phyloP scores from a whole-genome alignment of 1,140 invertebrate genomes.

The Pseudomyrmex pallidus region DNA sequence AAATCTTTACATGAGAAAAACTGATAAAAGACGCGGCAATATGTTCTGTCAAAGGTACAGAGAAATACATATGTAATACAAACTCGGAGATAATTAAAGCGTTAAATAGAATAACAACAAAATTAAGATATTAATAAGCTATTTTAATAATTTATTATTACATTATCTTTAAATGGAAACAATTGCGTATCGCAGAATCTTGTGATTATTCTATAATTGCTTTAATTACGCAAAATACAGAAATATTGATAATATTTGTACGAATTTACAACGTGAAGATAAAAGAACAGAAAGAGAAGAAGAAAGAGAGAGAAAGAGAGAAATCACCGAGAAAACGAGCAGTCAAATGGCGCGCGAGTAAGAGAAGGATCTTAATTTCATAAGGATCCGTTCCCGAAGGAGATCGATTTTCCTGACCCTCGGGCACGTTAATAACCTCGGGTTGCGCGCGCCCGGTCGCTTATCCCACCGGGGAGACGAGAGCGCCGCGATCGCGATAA shows the following conservation, averaged over 20 bases:
- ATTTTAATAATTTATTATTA: too few species aligned
- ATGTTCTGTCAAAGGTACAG: not conserved
- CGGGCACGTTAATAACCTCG: constrained; percentile 64
- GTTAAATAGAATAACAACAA: too few species aligned
- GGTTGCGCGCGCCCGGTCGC: constrained; percentile 52
- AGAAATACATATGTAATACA: not conserved
- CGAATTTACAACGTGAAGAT: constrained; percentile 31
- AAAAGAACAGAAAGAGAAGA: constrained; percentile 1
- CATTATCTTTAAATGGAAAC: too few species aligned
- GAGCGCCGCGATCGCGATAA: constrained; percentile 61
- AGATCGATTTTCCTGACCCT: constrained; percentile 67
- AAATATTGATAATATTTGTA: constrained; percentile 21
- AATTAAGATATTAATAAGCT: too few species aligned
- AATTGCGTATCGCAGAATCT: too few species aligned
- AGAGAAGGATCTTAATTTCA: constrained; percentile 64
- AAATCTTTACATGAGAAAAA: constrained; percentile 4
- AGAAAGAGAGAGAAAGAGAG: not conserved
- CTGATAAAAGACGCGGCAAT: constrained; percentile 10
- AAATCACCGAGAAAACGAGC: constrained; percentile 29
- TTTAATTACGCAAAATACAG: constrained; percentile 28
- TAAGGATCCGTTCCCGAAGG: constrained; percentile 66
- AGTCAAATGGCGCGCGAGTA: constrained; percentile 24
- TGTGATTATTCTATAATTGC: constrained; percentile 3
- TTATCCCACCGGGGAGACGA: constrained; percentile 41
- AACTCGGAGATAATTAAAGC: not conserved